These are phyloP conservation scores for Laterallus jamaicensis DNA, from an alignment of 2,113 vertebrate genomes.

Conservation along the genomic window DNA sequence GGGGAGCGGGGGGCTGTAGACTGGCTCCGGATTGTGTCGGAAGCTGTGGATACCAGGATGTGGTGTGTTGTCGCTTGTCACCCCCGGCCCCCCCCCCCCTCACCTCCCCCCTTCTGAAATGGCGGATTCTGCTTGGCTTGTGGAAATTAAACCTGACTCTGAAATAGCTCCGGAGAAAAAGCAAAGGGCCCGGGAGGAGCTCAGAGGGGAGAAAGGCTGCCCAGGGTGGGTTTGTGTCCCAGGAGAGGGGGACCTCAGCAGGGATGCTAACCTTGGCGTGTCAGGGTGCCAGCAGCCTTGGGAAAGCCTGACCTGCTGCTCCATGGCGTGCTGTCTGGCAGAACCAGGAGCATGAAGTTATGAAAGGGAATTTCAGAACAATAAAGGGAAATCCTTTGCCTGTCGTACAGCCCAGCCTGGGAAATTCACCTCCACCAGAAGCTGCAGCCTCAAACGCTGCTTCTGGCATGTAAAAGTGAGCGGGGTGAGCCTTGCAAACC, in stretches of 20 bases:
- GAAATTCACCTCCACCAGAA: neutral
- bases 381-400: slow-evolving; percentile 65
- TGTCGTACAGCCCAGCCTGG: slow-evolving; percentile 2
- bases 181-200: fast-evolving
- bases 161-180: neutral
- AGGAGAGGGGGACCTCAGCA: fast-evolving
- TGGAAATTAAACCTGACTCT: neutral
- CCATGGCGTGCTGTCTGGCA: neutral
- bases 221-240: fast-evolving
- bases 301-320: neutral
- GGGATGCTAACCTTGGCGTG: fast-evolving
- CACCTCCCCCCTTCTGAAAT: neutral
- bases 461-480: neutral
- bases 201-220: neutral
- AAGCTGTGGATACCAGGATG: neutral
- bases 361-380: slow-evolving; percentile 59
- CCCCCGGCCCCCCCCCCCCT: too few species aligned
- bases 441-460: neutral
- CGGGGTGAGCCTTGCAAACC: neutral
- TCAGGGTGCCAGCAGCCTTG: neutral
- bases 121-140: neutral
- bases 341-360: neutral
- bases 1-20: neutral
- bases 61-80: neutral
- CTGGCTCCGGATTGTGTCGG: fast-evolving